Evolutionary conservation across 64 coral and sea anemone species (phyloP), one percentile per base, ranked within the genome.

Genomic region (Catalaphyllia jardinei): DNA sequence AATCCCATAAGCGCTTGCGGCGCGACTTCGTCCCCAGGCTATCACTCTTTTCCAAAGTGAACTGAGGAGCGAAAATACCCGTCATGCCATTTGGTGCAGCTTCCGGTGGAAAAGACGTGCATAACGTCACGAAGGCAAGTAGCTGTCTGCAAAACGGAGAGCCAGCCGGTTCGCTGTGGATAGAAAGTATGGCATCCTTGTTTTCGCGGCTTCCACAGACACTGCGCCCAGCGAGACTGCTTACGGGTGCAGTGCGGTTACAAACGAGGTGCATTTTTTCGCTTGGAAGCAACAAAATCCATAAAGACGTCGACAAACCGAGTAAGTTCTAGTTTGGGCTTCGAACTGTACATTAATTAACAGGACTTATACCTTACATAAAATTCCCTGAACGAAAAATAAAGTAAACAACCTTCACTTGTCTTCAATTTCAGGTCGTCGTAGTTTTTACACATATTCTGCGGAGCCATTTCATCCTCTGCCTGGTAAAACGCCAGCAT

Each of bases 381-480:
- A 46, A 46, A 46, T 46, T 4, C 42, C 4, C 42, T 46, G 42
- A 46, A 46, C 6, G 42, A 8, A 5, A 7, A 7, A 46, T 2
- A 3, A 6, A 1, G 42, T 5, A 8, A 46, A 46, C 42, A 5
- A 46, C 42, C 20, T 13, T 30, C 28, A 25, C 29, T 57, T 78
- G 75, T 82, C 25, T 60, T 24, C 12, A 46, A 28, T 38, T 38
- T 10, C 87, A 90, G 93, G 77, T 67, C 50, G 31, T 25, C 91
- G 94, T 12, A 82, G 75, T n/a, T 96, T 77, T 72, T 90, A 96
- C 29, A 89, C 87, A 10, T 96, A 96, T 62, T 87, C 94, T 11
- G 39, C 87, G 0, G 94, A 96, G 31, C 94, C 94, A 5, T 96
- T 96, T 60, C 94, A 96, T 61, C 94, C 94, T 8, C 67, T 96